Base-by-base conservation (phyloP, 2,113 vertebrate species). In the Daubentonia madagascariensis region DNA sequence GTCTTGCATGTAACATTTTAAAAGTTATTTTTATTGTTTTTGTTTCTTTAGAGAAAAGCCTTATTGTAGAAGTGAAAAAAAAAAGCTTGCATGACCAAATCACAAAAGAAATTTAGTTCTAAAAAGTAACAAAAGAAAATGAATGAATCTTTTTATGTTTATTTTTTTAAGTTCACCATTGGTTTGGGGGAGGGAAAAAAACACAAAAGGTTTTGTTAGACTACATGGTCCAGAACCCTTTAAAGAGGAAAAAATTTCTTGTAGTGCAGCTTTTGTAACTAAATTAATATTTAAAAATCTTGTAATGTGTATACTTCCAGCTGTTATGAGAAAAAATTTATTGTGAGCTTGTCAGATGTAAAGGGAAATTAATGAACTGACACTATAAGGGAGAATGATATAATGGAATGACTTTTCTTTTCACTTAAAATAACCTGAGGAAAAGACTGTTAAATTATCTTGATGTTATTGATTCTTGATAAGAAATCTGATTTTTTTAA, bases 201-300 rank as follows among this genome's bases (percentile, higher is more conserved):
- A 54, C 87, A 98, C 93, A 98, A 97, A 99, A 94, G 96, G 94
- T 97, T 97, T 98, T 96, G 40, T 92, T 94, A 96, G 86, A 85
- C 92, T 94, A 90, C 95, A 84, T 91, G 95, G 97, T 98, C 97
- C 92, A 96, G 94, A 95, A 98, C 92, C 98, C 97, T 98, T 98
- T 98, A 98, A 98, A 98, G 96, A 98, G 92, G 97, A 98, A 98
- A 97, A 96, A 97, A 97, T 91, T 97, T 98, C 43, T 98, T 97
- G 98, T 94, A 98, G 98, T 98, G 94, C 96, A 98, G 96, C 88
- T 98, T 92, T 98, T 97, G 97, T 96, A 97, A 98, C 85, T 80
- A 98, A 96, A 97, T 98, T 98, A 98, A 98, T 98, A 98, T 97
- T 98, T 98, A 98, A 96, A 98, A 97, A 96, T 93, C 97, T 97